phyloP scores from a whole-genome alignment of 2,113 vertebrate species.

The Illadopsis cleaveri region DNA sequence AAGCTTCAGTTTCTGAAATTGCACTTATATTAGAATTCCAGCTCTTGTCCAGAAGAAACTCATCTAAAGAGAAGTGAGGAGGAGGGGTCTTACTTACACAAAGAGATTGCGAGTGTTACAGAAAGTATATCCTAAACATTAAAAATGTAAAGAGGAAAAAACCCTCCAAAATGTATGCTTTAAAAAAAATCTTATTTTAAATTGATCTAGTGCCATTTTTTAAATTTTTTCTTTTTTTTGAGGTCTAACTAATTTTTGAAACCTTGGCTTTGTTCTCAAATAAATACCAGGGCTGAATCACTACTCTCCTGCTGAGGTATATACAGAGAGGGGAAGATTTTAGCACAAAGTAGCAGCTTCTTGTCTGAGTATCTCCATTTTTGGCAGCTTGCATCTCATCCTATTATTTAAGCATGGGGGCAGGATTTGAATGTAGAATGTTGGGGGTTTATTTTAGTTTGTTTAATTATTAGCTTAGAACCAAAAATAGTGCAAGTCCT shows the following conservation, averaged over 20 bases:
- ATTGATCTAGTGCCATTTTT: neutral
- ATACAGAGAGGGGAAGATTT: neutral
- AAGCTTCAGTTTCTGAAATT: neutral
- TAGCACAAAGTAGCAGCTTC: conserved; percentile 16
- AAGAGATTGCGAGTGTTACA: neutral
- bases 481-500: conserved; percentile 55
- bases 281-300: neutral
- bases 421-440: conserved; percentile 14
- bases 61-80: neutral
- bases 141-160: neutral
- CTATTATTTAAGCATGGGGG: conserved; percentile 36
- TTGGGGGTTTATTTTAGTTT: neutral
- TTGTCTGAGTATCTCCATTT: neutral
- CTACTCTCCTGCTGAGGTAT: neutral
- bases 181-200: neutral
- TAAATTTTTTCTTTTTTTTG: neutral
- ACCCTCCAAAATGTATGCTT: neutral
- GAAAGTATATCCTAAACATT: neutral
- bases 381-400: conserved; percentile 20
- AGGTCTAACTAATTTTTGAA: neutral
- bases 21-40: neutral
- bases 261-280: neutral
- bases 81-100: neutral
- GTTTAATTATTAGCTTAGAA: conserved; percentile 71
- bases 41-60: neutral